phyloP scores from a whole-genome alignment of 2,888 invertebrate species.

The Coelogynopora nodosa region DNA sequence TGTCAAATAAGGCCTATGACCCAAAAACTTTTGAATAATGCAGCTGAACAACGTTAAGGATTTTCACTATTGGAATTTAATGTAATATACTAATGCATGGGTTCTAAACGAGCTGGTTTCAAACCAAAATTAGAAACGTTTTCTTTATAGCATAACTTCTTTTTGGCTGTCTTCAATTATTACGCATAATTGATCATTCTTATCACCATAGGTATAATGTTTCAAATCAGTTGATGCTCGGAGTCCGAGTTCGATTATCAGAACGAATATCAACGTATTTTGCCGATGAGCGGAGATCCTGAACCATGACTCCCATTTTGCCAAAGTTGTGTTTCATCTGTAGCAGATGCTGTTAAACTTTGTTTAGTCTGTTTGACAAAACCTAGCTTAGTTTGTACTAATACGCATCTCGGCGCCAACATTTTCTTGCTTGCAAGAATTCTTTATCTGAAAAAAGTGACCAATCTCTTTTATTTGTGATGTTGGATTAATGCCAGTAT shows the following conservation, averaged over 20 bases:
- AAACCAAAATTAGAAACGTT: slow-evolving; percentile 6
- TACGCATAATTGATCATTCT: slow-evolving; percentile 3
- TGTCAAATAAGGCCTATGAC: too few species aligned
- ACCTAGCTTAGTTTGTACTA: slow-evolving; percentile 11
- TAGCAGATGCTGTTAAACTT: neutral
- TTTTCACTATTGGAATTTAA: slow-evolving; percentile 2
- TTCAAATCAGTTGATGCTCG: slow-evolving; percentile 17
- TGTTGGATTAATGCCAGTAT: slow-evolving; percentile 22
- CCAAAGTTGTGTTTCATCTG: slow-evolving; percentile 24
- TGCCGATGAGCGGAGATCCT: slow-evolving; percentile 3
- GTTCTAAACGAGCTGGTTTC: slow-evolving; percentile 3
- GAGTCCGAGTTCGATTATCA: slow-evolving; percentile 19
- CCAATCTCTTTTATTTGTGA: slow-evolving; percentile 22
- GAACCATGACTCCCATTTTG: slow-evolving; percentile 1
- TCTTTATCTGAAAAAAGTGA: slow-evolving; percentile 27
- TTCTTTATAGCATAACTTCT: slow-evolving; percentile 12
- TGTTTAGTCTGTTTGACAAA: slow-evolving; percentile 19
- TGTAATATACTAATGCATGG: neutral
- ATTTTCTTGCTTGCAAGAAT: slow-evolving; percentile 18
- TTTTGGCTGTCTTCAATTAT: slow-evolving; percentile 9
- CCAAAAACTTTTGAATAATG: neutral
- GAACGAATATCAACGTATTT: slow-evolving; percentile 31
- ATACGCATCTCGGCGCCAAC: neutral
- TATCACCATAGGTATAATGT: slow-evolving; percentile 11
- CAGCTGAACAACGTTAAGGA: neutral